Percentiles rank a stretch among this genome's conserved stretches.
Conservation (phyloP, 2,113 vertebrate genomes). For the Polypterus senegalus region DNA sequence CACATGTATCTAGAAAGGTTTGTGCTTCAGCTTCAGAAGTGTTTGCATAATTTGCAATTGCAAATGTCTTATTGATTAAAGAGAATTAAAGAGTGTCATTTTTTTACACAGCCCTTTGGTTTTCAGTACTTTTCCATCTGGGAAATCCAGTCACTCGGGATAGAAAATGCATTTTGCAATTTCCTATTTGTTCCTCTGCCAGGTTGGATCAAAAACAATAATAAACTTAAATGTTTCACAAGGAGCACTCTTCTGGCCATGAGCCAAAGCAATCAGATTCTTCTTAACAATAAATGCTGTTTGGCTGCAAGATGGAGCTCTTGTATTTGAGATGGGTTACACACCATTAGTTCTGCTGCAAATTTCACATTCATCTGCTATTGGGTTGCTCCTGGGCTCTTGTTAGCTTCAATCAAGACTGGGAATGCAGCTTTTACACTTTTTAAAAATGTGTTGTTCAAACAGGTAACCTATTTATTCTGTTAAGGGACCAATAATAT, state of each 20-base stretch:
- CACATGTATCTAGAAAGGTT: too few species aligned
- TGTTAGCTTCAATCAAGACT: neutral
- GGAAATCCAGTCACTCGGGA: slow-evolving; percentile 7
- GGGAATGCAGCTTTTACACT: neutral
- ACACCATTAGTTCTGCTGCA: neutral
- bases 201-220: slow-evolving; percentile 5
- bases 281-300: slow-evolving; percentile 6
- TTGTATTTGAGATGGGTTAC: slow-evolving; percentile 1
- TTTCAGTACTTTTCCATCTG: neutral
- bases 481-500: too few species aligned
- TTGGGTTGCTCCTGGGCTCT: neutral
- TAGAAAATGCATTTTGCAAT: slow-evolving; percentile 4
- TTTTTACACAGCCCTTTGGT: slow-evolving; percentile 8
- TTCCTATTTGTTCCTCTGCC: slow-evolving; percentile 14
- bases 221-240: slow-evolving; percentile 5
- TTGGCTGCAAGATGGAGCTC: slow-evolving; percentile 1
- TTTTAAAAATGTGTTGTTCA: too few species aligned
- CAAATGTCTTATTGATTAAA: neutral
- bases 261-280: slow-evolving; percentile 17
- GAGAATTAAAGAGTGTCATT: slow-evolving; percentile 9
- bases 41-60: neutral
- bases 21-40: too few species aligned
- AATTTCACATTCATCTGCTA: neutral
- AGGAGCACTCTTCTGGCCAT: slow-evolving; percentile 6
- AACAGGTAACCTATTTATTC: too few species aligned